Conservation (phyloP, 2,888 invertebrate genomes). For the Rhingia rostrata region DNA sequence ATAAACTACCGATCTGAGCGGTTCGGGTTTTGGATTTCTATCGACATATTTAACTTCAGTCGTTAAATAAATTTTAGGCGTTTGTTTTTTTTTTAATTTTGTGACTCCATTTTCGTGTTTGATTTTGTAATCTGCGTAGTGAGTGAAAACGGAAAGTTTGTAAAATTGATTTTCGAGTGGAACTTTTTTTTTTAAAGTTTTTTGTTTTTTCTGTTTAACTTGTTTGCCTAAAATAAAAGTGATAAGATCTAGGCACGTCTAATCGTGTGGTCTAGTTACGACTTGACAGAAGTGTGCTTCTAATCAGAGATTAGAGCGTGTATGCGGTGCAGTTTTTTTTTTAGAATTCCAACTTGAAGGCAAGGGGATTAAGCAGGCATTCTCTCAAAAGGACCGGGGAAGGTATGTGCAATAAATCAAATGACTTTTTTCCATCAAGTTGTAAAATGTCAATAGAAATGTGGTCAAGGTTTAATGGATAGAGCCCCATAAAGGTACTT, state of each 20-base stretch:
- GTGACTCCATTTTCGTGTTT: neutral
- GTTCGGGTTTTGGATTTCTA: conserved; percentile 25
- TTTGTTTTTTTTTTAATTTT: neutral
- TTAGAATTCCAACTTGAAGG: neutral
- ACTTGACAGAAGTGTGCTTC: neutral
- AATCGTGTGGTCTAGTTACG: conserved; percentile 9
- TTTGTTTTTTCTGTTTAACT: neutral
- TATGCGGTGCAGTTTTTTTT: neutral
- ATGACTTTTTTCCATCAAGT: neutral
- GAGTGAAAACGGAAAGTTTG: conserved; percentile 16
- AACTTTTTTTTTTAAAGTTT: neutral
- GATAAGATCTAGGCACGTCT: conserved; percentile 24
- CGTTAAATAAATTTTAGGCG: neutral
- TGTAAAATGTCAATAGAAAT: conserved; percentile 8
- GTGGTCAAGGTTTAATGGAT: conserved; percentile 52
- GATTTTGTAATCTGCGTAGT: neutral
- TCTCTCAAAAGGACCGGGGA: neutral
- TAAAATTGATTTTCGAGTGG: conserved; percentile 21
- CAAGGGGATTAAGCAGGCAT: neutral
- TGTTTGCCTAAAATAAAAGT: conserved; percentile 5
- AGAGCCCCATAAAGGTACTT: neutral
- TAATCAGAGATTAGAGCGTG: conserved; percentile 21
- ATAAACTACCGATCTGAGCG: conserved; percentile 62
- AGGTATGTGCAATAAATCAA: conserved; percentile 42
- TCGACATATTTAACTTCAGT: too few relatives aligned